phyloP scores from a whole-genome alignment of 53 echinoderm and acorn worm genomes.

The Holothuria scabra region DNA sequence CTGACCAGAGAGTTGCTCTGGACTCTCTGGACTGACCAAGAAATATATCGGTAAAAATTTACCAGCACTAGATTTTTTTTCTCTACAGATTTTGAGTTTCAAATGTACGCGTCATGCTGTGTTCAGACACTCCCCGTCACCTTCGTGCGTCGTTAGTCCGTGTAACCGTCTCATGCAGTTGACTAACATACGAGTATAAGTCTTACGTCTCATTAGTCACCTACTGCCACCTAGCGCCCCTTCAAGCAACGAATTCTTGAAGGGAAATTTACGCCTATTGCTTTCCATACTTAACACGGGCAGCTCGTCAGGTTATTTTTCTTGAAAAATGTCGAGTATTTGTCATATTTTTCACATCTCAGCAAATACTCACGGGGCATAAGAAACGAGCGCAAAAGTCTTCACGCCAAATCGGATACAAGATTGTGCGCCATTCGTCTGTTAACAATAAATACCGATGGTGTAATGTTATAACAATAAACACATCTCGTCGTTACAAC shows the following conservation, averaged over 20 bases:
- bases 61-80: no score
- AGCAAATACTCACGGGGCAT: slow-evolving; percentile 39
- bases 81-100: background rate
- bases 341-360: slow-evolving; percentile 42
- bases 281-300: slow-evolving; percentile 41
- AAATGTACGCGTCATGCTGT: background rate
- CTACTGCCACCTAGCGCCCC: slow-evolving; percentile 1
- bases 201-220: slow-evolving; percentile 23
- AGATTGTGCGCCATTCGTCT: background rate
- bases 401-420: slow-evolving; percentile 23
- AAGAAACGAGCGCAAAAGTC: slow-evolving; percentile 41
- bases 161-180: background rate
- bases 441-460: no score
- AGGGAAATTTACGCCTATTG: slow-evolving; percentile 33
- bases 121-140: background rate
- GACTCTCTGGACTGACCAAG: no score
- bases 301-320: slow-evolving; percentile 38
- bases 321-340: slow-evolving; percentile 35
- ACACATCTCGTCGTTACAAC: no score
- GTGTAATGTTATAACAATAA: no score
- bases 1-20: no score
- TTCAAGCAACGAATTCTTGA: slow-evolving; percentile 8
- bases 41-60: no score
- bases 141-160: slow-evolving; percentile 28
- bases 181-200: slow-evolving; percentile 25